Evolutionary conservation across 2,113 vertebrate species (phyloP), one percentile per base, ranked within the genome.

Genomic region (Buteo buteo): DNA sequence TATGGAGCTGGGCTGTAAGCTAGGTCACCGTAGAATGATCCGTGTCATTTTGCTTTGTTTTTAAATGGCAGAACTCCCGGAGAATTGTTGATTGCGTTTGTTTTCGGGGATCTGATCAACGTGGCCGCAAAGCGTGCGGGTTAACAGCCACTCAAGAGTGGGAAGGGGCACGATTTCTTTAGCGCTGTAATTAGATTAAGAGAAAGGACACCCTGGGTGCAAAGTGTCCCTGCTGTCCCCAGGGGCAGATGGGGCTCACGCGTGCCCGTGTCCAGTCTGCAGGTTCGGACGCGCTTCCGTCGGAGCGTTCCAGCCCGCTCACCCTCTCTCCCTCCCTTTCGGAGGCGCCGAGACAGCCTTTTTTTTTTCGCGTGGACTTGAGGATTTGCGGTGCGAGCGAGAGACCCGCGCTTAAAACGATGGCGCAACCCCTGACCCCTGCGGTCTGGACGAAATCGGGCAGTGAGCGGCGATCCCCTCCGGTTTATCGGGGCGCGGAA

Each of bases 101-200:
- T 85, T 82, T 64, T 11, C 42, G 3, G 28, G 16, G 76, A 64
- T 66, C 6, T 29, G 66, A 76, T 86, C 52, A 8, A 12, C 7
- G 64, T 0, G 1, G 52, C 19, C 15, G 2, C 66, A 31, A 20
- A 45, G 24, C 1, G 36, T 8, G 59, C 31, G 38, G 77, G 26
- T 44, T n/a, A 10, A 19, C 19, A 57, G 55, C 65, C 40, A 1
- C 50, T 25, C 0, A 0, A 0, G n/a, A 7, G 34, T 7, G 34
- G 72, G 54, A 88, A 20, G 40, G 82, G 45, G 13, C 6, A 2
- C 3, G 2, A 21, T 26, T 58, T 26, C 52, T 42, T 32, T 4
- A 38, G 73, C 18, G 0, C 38, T 26, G 50, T 34, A 11, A 36
- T 44, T 4, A 2, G 34, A 14, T 61, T 3, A 17, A 9, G 47